phyloP scores from a whole-genome alignment of 2,797 vertebrate genomes.

The Urophycis tenuis region DNA sequence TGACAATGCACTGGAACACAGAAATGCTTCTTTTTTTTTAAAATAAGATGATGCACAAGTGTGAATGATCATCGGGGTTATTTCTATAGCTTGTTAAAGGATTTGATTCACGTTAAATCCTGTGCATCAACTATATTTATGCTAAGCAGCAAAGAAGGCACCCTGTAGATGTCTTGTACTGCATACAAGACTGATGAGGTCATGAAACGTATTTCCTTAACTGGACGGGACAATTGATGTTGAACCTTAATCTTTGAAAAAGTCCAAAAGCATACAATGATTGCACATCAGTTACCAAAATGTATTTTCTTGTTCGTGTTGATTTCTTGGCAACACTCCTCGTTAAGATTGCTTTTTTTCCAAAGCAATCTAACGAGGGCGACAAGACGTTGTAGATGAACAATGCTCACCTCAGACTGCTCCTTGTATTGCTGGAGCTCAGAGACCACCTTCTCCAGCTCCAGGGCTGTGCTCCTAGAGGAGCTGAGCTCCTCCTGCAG shows the following conservation, averaged over 20 bases:
- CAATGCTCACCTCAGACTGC: slow-evolving; percentile 72
- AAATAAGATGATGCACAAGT: neutral
- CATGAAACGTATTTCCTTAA: neutral
- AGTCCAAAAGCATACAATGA: neutral
- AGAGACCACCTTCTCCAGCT: slow-evolving; percentile 69
- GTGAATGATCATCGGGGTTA: neutral
- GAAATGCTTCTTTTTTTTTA: neutral
- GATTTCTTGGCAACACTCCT: neutral
- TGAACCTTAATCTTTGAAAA: neutral
- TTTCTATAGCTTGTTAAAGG: neutral
- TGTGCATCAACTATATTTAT: slow-evolving; percentile 1
- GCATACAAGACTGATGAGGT: neutral
- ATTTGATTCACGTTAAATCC: neutral
- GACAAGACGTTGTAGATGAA: neutral
- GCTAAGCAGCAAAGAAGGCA: neutral
- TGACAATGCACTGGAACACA: neutral
- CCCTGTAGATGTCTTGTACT: neutral
- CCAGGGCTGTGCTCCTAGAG: slow-evolving; percentile 60
- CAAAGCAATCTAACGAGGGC: neutral
- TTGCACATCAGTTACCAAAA: neutral
- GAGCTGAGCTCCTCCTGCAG: slow-evolving; percentile 66
- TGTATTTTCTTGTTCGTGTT: neutral
- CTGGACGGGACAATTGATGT: neutral
- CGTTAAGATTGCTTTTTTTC: no score
- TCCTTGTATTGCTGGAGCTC: slow-evolving; percentile 78